Base-by-base conservation (phyloP, 2,797 vertebrate genomes). In the Amphiprion clarkii region DNA sequence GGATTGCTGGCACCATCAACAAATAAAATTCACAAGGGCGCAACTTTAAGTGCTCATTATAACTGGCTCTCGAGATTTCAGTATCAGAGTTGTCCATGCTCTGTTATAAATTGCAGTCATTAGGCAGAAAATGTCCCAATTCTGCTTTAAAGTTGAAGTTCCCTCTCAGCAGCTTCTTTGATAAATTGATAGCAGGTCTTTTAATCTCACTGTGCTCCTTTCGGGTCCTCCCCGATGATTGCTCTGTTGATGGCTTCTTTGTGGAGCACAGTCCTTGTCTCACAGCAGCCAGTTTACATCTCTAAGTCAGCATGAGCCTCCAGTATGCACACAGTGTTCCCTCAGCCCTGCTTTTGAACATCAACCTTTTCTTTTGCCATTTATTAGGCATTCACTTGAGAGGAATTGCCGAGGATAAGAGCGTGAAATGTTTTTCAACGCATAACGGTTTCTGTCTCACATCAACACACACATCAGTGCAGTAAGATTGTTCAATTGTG, bases 101-200 rank as follows among this genome's bases (percentile, higher is more conserved):
- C 62, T 9, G 71, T 83, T 88, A 85, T 89, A 88, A 87, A 92
- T 89, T 86, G 63, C 69, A 66, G 74, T 85, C 76, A 86, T 92
- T 89, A 87, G 67, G 66, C n/a, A 54, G 60, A 81, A 87, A 86
- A 70, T 65, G 79, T 82, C 85, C 87, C 81, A 79, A 73, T 91
- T 89, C 70, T 83, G 68, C 86, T 84, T 71, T 67, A 88, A 83
- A 90, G 82, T 83, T 82, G 78, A 86, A 85, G 80, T 79, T 82
- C 60, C 79, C 75, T 83, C 82, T 82, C 64, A 84, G 86, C 74
- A 74, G 61, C 58, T 1, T 69, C 83, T 84, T 79, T 91, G 92
- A 91, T 91, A 78, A 90, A 92, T 87, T 86, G 87, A 90, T 90
- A 72, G 82, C 85, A 57, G 78, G 78, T 77, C 82, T 86, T 91